Percentiles rank a stretch among this genome's conserved stretches.
These are phyloP conservation scores for Halesus radiatus DNA, from an alignment of 1,140 invertebrate genomes.

Conservation along the genomic window DNA sequence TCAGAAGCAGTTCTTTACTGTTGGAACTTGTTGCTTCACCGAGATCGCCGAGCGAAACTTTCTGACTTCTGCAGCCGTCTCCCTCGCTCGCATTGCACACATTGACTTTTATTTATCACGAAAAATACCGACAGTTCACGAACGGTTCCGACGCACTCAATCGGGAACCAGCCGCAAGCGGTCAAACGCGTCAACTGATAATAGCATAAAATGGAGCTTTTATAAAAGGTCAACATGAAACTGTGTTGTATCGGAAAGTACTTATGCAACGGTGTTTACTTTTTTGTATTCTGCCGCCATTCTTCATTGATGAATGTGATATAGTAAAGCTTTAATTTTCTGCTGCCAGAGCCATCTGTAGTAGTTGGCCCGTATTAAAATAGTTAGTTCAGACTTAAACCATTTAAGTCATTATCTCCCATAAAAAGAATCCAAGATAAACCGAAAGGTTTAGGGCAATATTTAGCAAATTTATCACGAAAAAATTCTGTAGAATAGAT, in stretches of 20 bases:
- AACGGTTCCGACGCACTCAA: conserved; percentile 9
- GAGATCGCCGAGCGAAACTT: conserved; percentile 46
- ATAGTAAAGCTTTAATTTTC: no score
- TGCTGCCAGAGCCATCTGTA: no score
- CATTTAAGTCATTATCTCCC: no score
- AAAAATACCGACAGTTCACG: conserved; percentile 23
- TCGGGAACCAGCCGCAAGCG: background rate
- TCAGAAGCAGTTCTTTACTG: conserved; percentile 48
- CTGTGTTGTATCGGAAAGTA: background rate
- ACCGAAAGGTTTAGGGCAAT: no score
- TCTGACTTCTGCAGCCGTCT: conserved; percentile 45
- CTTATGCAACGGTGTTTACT: background rate
- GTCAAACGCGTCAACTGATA: background rate
- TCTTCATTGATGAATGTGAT: no score
- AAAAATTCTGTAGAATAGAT: no score
- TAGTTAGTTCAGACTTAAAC: no score
- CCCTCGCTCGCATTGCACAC: conserved; percentile 31
- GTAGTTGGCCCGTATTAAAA: no score
- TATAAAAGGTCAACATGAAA: conserved; percentile 3
- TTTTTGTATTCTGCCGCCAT: no score
- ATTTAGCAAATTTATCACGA: no score
- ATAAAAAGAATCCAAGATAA: no score
- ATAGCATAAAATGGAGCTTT: background rate
- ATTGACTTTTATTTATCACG: conserved; percentile 37
- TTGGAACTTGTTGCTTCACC: conserved; percentile 48